Percentiles rank a stretch among this genome's conserved stretches.
Evolutionary conservation across 2,797 vertebrate genomes (phyloP).

Genomic region (Cyclopterus lumpus): DNA sequence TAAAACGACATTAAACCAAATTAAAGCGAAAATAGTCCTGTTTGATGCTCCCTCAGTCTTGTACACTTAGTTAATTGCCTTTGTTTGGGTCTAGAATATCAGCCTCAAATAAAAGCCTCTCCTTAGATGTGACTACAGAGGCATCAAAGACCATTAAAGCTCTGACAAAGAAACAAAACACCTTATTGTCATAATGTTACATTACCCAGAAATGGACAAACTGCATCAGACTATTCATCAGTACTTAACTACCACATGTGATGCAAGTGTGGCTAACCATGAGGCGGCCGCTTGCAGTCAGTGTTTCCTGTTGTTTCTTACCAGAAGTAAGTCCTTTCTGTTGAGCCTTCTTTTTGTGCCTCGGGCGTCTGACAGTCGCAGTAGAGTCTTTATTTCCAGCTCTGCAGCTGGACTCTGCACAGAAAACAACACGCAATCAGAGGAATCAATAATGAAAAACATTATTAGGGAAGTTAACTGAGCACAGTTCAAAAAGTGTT

Average conservation of each 20-base stretch:
- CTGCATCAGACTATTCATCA: not conserved
- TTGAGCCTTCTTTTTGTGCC: slow-evolving; percentile 18
- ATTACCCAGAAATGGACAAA: not conserved
- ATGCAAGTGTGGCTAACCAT: not conserved
- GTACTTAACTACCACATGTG: not conserved
- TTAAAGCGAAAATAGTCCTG: not conserved
- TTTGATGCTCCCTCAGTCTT: not conserved
- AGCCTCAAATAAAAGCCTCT: not conserved
- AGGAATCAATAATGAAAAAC: not conserved
- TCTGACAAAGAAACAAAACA: not conserved
- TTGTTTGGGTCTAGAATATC: not conserved
- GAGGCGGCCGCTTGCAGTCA: not conserved
- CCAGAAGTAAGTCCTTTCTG: slow-evolving; percentile 53
- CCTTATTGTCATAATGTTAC: not conserved
- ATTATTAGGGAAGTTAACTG: not conserved
- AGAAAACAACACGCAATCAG: slow-evolving; percentile 2
- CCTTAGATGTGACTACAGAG: not conserved
- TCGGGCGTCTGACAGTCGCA: slow-evolving; percentile 11
- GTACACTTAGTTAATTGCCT: not conserved
- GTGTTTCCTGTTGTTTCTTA: slow-evolving; percentile 32
- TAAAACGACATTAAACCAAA: not conserved
- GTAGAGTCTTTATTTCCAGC: slow-evolving; percentile 21
- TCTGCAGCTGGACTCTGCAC: slow-evolving; percentile 12
- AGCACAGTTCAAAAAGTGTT: not conserved
- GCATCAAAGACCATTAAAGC: not conserved